A percentile compares a stretch with the other conserved stretches of the same genome.
Evolutionary conservation across 2,113 vertebrate genomes (phyloP).

Genomic region (Tiliqua scincoides): DNA sequence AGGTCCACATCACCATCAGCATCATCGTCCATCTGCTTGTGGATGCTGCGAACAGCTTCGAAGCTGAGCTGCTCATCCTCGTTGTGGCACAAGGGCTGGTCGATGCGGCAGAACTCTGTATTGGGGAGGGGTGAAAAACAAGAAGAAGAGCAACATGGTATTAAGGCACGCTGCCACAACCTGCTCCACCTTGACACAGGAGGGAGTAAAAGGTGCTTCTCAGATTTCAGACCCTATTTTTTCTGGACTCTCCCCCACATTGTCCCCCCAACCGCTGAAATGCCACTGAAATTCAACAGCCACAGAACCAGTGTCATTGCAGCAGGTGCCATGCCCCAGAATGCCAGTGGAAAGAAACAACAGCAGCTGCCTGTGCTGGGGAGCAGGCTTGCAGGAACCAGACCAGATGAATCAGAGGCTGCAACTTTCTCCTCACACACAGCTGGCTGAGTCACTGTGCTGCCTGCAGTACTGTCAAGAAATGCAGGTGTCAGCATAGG

Average conservation of each 20-base stretch:
- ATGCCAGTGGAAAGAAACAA: not conserved
- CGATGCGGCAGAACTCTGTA: conserved; percentile 93
- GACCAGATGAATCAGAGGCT: not conserved
- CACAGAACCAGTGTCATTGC: not conserved
- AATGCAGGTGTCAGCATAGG: not conserved
- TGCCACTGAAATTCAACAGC: not conserved
- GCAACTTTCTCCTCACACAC: not conserved
- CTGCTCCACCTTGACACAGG: no score
- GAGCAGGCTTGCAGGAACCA: not conserved
- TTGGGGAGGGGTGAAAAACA: not conserved
- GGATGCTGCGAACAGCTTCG: conserved; percentile 92
- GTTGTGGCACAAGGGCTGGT: conserved; percentile 85
- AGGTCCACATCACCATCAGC: conserved; percentile 96
- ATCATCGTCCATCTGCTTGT: conserved; percentile 98
- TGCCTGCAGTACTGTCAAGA: not conserved
- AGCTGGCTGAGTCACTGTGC: not conserved
- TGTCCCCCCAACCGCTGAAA: not conserved
- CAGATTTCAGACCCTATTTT: not conserved
- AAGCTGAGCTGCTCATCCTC: conserved; percentile 90
- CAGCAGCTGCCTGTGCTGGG: not conserved
- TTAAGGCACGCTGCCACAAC: accelerated
- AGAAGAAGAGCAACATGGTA: accelerated
- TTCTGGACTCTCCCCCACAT: not conserved
- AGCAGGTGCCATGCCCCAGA: not conserved
- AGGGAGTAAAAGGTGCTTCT: not conserved